Evolutionary conservation across 2,113 vertebrate genomes (phyloP).

Genomic region (Limanda limanda): DNA sequence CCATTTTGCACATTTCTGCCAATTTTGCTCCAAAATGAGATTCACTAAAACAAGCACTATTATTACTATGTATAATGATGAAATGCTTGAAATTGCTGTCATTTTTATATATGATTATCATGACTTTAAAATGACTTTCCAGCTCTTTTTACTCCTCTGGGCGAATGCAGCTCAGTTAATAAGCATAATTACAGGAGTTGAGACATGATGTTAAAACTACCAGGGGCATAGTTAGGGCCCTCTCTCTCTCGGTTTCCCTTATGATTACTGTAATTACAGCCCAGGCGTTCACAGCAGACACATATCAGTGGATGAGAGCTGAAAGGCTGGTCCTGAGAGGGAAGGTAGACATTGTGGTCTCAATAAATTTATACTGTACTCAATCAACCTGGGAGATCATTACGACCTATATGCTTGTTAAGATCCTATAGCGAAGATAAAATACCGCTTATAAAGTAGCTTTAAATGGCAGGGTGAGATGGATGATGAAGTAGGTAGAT

Average conservation of each 20-base stretch:
- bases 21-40: neutral
- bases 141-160: neutral
- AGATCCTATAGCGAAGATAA: slow-evolving; percentile 15
- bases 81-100: slow-evolving; percentile 4
- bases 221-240: slow-evolving; percentile 45
- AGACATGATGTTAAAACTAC: slow-evolving; percentile 58
- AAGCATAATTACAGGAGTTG: slow-evolving; percentile 65
- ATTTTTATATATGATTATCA: slow-evolving; percentile 1
- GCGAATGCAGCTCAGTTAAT: slow-evolving; percentile 52
- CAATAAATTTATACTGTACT: slow-evolving; percentile 37
- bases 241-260: slow-evolving; percentile 35
- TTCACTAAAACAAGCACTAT: neutral
- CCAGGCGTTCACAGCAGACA: slow-evolving; percentile 34
- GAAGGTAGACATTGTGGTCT: slow-evolving; percentile 36
- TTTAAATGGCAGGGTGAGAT: slow-evolving; percentile 3
- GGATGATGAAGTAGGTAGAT: neutral
- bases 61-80: slow-evolving; percentile 10
- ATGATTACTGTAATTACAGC: slow-evolving; percentile 70
- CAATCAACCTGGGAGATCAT: slow-evolving; percentile 32
- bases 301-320: slow-evolving; percentile 41
- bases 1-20: too few species aligned
- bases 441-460: slow-evolving; percentile 31
- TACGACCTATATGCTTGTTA: slow-evolving; percentile 42
- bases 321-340: slow-evolving; percentile 39
- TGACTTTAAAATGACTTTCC: slow-evolving; percentile 19